These are phyloP conservation scores for Saccostrea echinata DNA, from an alignment of 1,140 invertebrate genomes.

Conservation along the genomic window DNA sequence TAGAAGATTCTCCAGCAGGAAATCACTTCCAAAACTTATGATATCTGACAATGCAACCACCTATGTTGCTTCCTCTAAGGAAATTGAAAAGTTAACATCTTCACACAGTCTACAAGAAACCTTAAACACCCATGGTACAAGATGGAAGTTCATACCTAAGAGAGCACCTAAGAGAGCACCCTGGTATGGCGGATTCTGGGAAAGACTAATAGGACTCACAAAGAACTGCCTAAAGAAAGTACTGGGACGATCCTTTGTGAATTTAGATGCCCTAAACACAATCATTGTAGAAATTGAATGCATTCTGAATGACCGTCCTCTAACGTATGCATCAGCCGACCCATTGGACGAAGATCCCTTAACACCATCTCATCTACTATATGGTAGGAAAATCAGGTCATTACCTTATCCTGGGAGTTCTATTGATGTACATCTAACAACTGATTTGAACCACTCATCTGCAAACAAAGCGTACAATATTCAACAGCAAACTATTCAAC, in stretches of 20 bases:
- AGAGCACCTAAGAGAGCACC: too few species aligned
- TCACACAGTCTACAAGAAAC: neutral
- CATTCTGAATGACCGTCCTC: too few species aligned
- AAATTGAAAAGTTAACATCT: neutral
- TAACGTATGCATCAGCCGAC: too few species aligned
- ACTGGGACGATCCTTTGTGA: too few species aligned
- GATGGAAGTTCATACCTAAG: conserved; percentile 47
- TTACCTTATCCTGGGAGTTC: conserved; percentile 8
- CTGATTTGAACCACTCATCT: too few species aligned
- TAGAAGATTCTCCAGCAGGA: conserved; percentile 45
- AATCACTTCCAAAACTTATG: conserved; percentile 42
- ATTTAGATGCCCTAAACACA: too few species aligned
- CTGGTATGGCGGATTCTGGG: conserved; percentile 49
- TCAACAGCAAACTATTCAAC: too few species aligned
- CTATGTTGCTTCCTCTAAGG: conserved; percentile 19
- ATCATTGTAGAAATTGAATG: too few species aligned
- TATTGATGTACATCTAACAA: too few species aligned
- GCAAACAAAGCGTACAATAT: too few species aligned
- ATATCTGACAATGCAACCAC: conserved; percentile 54
- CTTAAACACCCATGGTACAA: neutral
- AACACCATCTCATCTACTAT: conserved; percentile 45
- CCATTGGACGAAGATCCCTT: too few species aligned
- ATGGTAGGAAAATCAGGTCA: conserved; percentile 29
- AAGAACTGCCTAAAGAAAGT: conserved; percentile 44
- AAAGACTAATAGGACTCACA: conserved; percentile 32